Evolutionary conservation across 92 coral and sea anemone genomes (phyloP), one percentile per base, ranked within the genome.

Genomic region (Montipora capitata): DNA sequence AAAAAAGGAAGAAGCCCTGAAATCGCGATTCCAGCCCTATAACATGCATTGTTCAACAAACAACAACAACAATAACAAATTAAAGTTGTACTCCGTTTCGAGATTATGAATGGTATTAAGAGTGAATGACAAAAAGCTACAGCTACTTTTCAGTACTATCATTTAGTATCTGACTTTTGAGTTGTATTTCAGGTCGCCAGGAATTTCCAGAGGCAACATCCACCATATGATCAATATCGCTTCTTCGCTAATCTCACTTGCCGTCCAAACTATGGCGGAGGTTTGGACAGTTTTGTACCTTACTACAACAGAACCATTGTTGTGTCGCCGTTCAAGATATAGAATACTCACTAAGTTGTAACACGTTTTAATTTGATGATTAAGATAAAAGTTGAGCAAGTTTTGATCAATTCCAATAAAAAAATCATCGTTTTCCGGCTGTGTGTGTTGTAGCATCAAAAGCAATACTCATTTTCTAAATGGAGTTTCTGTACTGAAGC

Each of bases 101-200:
- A 5, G 7, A 48, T 5, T 10, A 5, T 48, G 52, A 10, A 48
- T 5, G 6, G 6, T 3, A 48, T 10, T 48, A 10, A 48, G 52
- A 48, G 4, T 48, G 52, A 5, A 5, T 48, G 10, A 48, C 10
- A 48, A 48, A 48, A 10, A 48, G 10, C 52, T 48, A 48, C 6
- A 5, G 52, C 10, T 48, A 48, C 10, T 10, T 48, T 5, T 48
- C 10, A 48, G 52, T 48, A 10, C 10, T 7, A 66, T 66, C 42
- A 8, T 20, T 20, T 3, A 15, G 20, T 70, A 13, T 9, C 39
- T 74, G 3, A 13, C 3, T 67, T 89, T 45, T 64, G 74, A 74
- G 16, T 86, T 80, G 40, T 86, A 87, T 41, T 68, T 15, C 78
- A 95, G 98, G 98, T 93, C 72, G 98, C 98, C 39, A 56, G 84